phyloP scores from a whole-genome alignment of 2,113 vertebrate genomes.

The Lichenostomus cassidix region DNA sequence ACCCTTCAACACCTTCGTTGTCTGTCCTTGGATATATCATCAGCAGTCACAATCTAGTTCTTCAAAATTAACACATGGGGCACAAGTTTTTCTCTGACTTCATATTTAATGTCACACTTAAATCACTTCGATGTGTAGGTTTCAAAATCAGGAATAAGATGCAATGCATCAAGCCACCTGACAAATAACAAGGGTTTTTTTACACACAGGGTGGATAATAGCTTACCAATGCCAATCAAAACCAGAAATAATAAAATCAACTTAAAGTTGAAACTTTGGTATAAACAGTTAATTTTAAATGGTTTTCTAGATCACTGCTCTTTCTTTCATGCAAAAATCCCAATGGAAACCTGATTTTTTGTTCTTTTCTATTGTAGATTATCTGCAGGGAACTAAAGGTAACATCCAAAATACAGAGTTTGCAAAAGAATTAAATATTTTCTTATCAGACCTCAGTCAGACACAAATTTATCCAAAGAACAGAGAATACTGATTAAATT shows the following conservation, averaged over 20 bases:
- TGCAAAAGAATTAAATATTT: background rate
- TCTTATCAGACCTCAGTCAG: background rate
- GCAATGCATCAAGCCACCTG: background rate
- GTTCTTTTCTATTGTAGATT: background rate
- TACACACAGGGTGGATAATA: background rate
- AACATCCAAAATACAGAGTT: background rate
- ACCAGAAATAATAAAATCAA: background rate
- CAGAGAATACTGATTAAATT: background rate
- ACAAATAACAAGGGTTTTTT: background rate
- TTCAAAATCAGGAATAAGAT: background rate
- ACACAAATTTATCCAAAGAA: background rate
- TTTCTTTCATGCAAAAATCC: background rate
- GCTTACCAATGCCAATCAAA: background rate
- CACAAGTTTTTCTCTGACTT: background rate
- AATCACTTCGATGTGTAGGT: background rate
- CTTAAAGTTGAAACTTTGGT: background rate
- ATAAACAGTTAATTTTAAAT: background rate
- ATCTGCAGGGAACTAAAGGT: background rate
- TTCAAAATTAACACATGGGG: background rate
- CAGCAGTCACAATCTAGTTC: background rate
- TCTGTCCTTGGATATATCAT: background rate
- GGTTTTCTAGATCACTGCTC: background rate
- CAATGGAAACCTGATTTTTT: background rate
- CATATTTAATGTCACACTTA: background rate
- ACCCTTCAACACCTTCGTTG: background rate